Evolutionary conservation across 2,888 invertebrate species (phyloP).

Genomic region (Nematopogon swammerdamellus): DNA sequence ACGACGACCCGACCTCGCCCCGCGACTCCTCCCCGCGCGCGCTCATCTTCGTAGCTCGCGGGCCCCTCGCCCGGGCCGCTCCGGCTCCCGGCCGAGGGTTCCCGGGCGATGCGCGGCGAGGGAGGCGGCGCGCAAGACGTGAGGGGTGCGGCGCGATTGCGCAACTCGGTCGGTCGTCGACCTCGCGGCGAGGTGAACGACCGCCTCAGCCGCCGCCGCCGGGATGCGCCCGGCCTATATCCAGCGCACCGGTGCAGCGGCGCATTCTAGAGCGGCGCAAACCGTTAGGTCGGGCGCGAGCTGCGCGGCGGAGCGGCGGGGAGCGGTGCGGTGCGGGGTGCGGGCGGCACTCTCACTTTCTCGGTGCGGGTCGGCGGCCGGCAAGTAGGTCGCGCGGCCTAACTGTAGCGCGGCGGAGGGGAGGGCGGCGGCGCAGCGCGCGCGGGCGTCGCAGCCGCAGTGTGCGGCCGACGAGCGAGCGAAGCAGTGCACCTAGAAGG

Average conservation of each 20-base stretch:
- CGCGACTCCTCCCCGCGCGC: constrained; percentile 3
- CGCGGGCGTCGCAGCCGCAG: constrained; percentile 39
- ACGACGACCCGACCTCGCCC: constrained; percentile 6
- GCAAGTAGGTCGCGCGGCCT: constrained; percentile 74
- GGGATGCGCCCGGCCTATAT: constrained; percentile 58
- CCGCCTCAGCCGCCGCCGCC: constrained; percentile 47
- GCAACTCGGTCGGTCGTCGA: constrained; percentile 53
- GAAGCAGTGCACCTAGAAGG: constrained; percentile 39
- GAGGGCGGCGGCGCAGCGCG: constrained; percentile 49
- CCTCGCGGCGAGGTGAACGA: constrained; percentile 41
- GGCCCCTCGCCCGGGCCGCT: constrained; percentile 28
- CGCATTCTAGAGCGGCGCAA: constrained; percentile 54
- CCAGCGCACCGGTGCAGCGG: constrained; percentile 54
- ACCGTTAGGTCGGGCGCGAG: constrained; percentile 32
- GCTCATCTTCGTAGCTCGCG: constrained; percentile 14
- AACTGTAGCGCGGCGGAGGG: constrained; percentile 57
- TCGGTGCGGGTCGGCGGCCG: constrained; percentile 68
- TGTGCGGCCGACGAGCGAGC: constrained; percentile 58
- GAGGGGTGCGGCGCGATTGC: constrained; percentile 10
- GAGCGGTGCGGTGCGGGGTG: constrained; percentile 25
- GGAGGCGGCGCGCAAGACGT: constrained; percentile 13
- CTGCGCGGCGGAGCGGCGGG: constrained; percentile 4
- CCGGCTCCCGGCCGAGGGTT: constrained; percentile 32
- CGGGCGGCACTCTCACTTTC: constrained; percentile 56
- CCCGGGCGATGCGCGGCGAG: constrained; percentile 20